A percentile compares a stretch with the other conserved stretches of the same genome.
These are phyloP conservation scores for Scylla paramamosain DNA, from an alignment of 1,140 invertebrate genomes.

Conservation along the genomic window DNA sequence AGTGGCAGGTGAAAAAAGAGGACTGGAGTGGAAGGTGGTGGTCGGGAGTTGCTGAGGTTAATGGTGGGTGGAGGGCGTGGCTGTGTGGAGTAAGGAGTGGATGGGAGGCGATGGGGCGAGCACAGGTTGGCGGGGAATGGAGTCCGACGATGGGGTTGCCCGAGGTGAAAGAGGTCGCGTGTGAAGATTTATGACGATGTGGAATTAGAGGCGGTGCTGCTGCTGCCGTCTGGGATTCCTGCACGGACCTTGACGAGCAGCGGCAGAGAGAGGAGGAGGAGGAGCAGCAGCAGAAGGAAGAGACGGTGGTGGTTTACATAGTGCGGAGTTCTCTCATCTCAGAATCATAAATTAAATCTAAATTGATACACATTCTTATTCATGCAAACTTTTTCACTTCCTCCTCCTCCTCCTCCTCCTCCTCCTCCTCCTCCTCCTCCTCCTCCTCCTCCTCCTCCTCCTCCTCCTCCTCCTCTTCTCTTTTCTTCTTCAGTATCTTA, in stretches of 20 bases:
- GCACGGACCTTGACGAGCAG: background rate
- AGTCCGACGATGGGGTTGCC: background rate
- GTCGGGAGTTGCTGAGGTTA: background rate
- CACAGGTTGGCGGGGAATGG: background rate
- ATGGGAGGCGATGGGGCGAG: too few species aligned
- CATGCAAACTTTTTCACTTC: background rate
- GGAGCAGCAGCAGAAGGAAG: too few species aligned
- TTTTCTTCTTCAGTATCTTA: too few species aligned
- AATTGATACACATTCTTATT: slow-evolving; percentile 8
- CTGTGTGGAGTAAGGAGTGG: too few species aligned
- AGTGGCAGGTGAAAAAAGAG: background rate
- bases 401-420: background rate
- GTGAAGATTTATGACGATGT: background rate
- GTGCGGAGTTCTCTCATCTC: background rate
- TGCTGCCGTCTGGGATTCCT: background rate
- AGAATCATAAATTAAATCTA: slow-evolving; percentile 25
- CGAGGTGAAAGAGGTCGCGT: background rate
- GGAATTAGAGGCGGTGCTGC: background rate
- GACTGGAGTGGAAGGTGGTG: background rate
- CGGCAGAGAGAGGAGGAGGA: too few species aligned
- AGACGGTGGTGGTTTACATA: too few species aligned
- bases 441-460: background rate
- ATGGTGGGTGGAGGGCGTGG: background rate
- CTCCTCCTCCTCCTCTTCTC: too few species aligned
- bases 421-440: background rate